Conservation (phyloP, 2,113 vertebrate species). For the Macrotus californicus region DNA sequence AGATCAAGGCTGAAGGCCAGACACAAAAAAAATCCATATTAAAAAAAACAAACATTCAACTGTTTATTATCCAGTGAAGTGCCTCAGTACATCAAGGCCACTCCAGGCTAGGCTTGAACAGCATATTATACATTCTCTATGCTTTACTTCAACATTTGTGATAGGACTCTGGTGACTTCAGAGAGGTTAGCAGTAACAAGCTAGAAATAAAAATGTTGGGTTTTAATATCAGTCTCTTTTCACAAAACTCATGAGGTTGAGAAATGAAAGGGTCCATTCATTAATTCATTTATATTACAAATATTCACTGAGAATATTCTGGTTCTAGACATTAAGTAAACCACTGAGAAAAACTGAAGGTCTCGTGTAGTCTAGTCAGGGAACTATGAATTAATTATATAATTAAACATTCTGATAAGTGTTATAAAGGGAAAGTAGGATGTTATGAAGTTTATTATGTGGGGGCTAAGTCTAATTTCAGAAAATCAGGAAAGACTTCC, state of each 20-base stretch:
- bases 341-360: not conserved
- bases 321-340: not conserved
- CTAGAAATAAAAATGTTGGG: not conserved
- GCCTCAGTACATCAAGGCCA: not conserved
- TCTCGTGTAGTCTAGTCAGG: not conserved
- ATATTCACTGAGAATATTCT: not conserved
- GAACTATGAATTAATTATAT: not conserved
- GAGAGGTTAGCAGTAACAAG: not conserved
- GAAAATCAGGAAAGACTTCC: not conserved
- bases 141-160: not conserved
- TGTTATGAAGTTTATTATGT: not conserved
- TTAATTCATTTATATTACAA: not conserved
- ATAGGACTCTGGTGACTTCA: not conserved
- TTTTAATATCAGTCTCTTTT: not conserved
- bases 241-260: not conserved
- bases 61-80: not conserved
- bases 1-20: not conserved
- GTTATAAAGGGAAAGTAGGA: not conserved
- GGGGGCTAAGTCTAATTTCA: not conserved
- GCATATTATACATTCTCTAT: not conserved
- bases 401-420: not conserved
- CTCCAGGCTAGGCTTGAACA: not conserved
- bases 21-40: not conserved
- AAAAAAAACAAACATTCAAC: not conserved
- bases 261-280: not conserved